Base-by-base conservation (phyloP, 2,113 vertebrate species). In the Tenrec ecaudatus region DNA sequence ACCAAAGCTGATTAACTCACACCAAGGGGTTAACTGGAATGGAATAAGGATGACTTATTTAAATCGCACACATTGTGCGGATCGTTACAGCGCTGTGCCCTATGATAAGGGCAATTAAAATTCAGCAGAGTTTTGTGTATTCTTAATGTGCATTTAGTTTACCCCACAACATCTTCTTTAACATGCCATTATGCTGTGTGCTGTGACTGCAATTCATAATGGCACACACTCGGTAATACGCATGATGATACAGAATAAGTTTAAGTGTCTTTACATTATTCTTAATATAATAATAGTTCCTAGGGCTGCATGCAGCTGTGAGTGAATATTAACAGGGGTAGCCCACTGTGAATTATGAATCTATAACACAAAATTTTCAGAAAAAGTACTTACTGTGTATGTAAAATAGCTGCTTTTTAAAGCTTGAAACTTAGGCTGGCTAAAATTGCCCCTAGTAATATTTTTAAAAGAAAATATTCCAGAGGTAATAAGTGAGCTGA, bases 231-330 rank as follows among this genome's bases (percentile, higher is more conserved):
- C 77, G 76, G 94, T 93, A 94, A 95, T 94, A 75, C 40, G 88
- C 71, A n/a, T 77, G 94, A 96, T 94, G 96, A 96, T 94, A 93
- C 94, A 75, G 96, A 93, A 47, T 86, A 90, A 82, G 75, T 94
- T 89, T 89, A 95, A 96, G 96, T 95, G 93, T 95, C 97, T 97
- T 97, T 97, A 97, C 95, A 95, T 97, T 97, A 95, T 94, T 96
- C 95, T 97, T 97, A 96, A 96, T 96, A 96, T 96, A 96, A 96
- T 97, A 97, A 96, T 96, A 82, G 94, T 88, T 97, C 96, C 90
- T 77, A 93, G 95, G 94, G 95, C 88, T 95, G 85, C 80, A 80
- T 75, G 94, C 93, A 92, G 93, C 95, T 96, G 92, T 95, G 96
- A 97, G 90, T 93, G 95, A 95, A 95, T 95, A 97, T 97, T 97